Percentiles rank a stretch among this genome's conserved stretches.
phyloP scores from a whole-genome alignment of 2,888 invertebrate species.

The Mylabris sibirica region DNA sequence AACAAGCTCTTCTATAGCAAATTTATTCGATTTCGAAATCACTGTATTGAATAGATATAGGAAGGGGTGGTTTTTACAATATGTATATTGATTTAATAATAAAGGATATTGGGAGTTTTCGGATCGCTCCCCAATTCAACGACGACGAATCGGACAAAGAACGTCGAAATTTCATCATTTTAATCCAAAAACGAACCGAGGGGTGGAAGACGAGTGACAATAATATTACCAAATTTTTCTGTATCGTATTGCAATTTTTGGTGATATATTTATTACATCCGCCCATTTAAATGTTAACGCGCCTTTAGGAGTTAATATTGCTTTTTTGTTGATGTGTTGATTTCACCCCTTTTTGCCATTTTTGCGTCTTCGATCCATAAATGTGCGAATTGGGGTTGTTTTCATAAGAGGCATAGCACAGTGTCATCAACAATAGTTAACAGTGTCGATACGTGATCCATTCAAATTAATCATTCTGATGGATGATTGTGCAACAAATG shows the following conservation, averaged over 20 bases:
- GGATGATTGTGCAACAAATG: neutral
- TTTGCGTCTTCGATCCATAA: too few species aligned
- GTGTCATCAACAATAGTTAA: slow-evolving; percentile 7
- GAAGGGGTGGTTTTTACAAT: neutral
- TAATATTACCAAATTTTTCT: neutral
- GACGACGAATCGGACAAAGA: neutral
- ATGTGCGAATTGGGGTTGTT: neutral
- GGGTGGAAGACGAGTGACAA: neutral
- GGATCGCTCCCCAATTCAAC: neutral
- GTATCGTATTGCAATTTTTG: neutral
- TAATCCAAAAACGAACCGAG: neutral
- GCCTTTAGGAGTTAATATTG: too few species aligned
- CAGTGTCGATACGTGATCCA: neutral
- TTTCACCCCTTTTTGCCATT: too few species aligned
- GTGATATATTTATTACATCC: too few species aligned
- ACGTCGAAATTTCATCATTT: neutral
- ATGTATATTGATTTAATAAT: neutral
- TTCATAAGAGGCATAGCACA: neutral
- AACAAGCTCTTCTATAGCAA: neutral
- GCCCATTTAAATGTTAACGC: too few species aligned
- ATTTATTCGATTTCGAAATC: neutral
- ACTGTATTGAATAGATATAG: neutral
- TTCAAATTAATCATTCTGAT: neutral
- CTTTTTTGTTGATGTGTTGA: too few species aligned
- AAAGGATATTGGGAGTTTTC: neutral